Percentiles rank a stretch among this genome's conserved stretches.
These are phyloP conservation scores for Epistrophe grossulariae DNA, from an alignment of 2,888 invertebrate genomes.

Conservation along the genomic window DNA sequence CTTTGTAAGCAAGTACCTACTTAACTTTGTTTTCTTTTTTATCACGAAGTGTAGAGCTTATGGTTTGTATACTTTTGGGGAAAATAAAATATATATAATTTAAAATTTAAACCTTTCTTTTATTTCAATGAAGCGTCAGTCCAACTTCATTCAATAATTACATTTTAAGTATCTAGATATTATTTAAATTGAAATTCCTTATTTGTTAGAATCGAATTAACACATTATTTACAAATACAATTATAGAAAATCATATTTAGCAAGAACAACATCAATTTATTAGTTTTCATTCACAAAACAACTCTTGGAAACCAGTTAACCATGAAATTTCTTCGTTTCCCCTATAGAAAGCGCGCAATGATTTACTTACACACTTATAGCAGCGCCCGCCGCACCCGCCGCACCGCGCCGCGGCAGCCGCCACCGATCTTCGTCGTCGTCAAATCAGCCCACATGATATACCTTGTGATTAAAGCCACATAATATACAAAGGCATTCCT, in stretches of 20 bases:
- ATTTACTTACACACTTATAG: slow-evolving; percentile 35
- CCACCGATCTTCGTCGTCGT: neutral
- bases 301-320: slow-evolving; percentile 64
- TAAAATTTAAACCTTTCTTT: too few relatives aligned
- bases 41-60: too few relatives aligned
- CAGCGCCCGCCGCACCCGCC: too few relatives aligned
- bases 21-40: too few relatives aligned
- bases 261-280: slow-evolving; percentile 6
- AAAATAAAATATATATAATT: too few relatives aligned
- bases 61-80: too few relatives aligned
- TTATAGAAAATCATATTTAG: neutral
- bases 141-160: neutral
- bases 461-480: slow-evolving; percentile 1
- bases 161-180: neutral
- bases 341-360: slow-evolving; percentile 47
- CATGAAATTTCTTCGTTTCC: slow-evolving; percentile 58
- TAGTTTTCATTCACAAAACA: slow-evolving; percentile 61
- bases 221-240: neutral
- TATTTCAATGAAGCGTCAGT: too few relatives aligned
- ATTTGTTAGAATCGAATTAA: neutral
- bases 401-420: too few relatives aligned
- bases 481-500: neutral
- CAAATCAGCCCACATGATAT: slow-evolving; percentile 28
- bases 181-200: neutral
- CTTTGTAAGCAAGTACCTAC: too few relatives aligned